phyloP scores from a whole-genome alignment of 2,113 vertebrate species.

The Mellivora capensis region DNA sequence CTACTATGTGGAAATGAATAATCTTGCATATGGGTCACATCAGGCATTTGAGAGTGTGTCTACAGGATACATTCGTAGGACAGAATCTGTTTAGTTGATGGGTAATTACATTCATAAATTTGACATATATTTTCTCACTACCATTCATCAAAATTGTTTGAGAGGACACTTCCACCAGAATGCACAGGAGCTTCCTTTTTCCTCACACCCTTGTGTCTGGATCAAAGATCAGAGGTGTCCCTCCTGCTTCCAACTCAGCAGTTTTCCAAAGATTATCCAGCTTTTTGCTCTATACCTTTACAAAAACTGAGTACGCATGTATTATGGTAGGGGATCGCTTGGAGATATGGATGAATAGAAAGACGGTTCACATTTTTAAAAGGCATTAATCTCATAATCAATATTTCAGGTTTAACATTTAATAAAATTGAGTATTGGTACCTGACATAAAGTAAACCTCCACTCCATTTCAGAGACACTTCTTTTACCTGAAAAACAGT shows the following conservation, averaged over 20 bases:
- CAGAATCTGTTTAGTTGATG: neutral
- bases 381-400: neutral
- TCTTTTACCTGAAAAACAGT: neutral
- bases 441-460: neutral
- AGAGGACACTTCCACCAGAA: neutral
- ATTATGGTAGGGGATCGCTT: neutral
- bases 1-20: neutral
- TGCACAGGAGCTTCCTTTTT: neutral
- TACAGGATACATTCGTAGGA: neutral
- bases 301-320: neutral
- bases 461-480: neutral
- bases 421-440: neutral
- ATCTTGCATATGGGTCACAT: neutral
- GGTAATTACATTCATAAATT: neutral
- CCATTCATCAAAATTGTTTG: neutral
- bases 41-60: neutral
- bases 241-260: neutral
- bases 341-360: neutral
- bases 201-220: neutral
- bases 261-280: neutral
- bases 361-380: neutral
- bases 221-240: neutral
- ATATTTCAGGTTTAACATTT: neutral
- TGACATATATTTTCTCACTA: neutral
- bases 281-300: neutral